Evolutionary conservation across 2,888 invertebrate species (phyloP), one percentile per base, ranked within the genome.

Genomic region (Tetranychus piercei): DNA sequence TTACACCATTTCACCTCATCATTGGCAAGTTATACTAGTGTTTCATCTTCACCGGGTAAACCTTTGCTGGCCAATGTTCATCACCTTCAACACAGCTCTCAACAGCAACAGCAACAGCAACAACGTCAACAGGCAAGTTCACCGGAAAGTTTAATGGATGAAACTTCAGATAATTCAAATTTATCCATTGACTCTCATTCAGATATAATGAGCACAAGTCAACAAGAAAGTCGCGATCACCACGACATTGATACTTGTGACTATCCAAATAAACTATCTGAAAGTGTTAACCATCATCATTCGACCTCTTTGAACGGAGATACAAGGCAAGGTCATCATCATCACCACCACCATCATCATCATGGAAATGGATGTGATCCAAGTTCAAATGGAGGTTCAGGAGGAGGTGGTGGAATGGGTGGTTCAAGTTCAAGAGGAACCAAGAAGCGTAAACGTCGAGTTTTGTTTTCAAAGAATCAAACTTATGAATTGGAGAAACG

Each of bases 391-490:
- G 34, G 34, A 34, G 5, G 34, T 34, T 34, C 34, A 34, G 5
- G 5, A 5, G 34, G 34, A 34, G 5, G 34, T 34, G 34, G 34
- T 34, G 34, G 34, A 34, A 34, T 34, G 34, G 34, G 34, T 34
- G 4, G 34, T 34, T 34, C 34, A 34, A 34, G 34, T 34, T 34
- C 34, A 34, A 34, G 34, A 34, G 34, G 34, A 34, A 34, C 34
- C 34, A 94, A 94, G 83, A 93, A 94, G 81, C 88, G 96, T 76
- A 99, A 99, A 84, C 87, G 99, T 74, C 87, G 99, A 3, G 96
- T 99, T 0, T 86, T 99, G 1, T 99, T 99, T 83, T 94, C 94
- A 73, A 97, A 96, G 84, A 92, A 93, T 20, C 97, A 97, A 82
- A 97, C 96, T 76, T 96, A 94, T 85, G 95, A 96, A 84, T 84